Conservation (phyloP, 2,113 vertebrate genomes). For the Neoarius graeffei region DNA sequence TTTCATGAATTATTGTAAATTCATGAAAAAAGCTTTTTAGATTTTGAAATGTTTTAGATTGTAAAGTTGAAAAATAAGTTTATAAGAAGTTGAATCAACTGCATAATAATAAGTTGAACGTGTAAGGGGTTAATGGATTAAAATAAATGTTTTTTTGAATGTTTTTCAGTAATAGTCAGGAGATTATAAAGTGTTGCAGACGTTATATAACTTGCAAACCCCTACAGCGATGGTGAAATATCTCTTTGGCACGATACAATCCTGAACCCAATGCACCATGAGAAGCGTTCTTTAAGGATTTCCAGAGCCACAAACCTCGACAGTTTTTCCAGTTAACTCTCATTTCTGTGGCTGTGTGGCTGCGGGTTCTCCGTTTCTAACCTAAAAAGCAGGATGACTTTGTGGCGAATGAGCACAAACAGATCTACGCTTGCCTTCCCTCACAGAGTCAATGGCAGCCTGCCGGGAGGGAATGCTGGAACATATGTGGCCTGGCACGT, state of each 20-base stretch:
- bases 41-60: no score
- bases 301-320: constrained; percentile 5
- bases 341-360: constrained; percentile 43
- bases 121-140: neutral
- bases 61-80: no score
- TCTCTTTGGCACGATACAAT: constrained; percentile 1
- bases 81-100: neutral
- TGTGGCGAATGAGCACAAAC: constrained; percentile 62
- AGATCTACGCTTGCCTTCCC: constrained; percentile 49
- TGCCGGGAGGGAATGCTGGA: constrained; percentile 45
- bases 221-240: constrained; percentile 7
- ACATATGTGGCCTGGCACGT: constrained; percentile 47
- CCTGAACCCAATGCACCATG: constrained; percentile 35
- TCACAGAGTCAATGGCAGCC: constrained; percentile 57
- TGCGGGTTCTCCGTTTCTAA: constrained; percentile 54
- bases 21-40: no score
- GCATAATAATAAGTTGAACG: neutral
- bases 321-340: constrained; percentile 57
- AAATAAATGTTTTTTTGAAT: neutral
- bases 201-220: constrained; percentile 38
- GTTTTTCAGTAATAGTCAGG: neutral
- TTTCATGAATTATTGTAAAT: no score
- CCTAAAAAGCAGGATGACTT: constrained; percentile 66
- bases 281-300: constrained; percentile 19
- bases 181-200: constrained; percentile 6